Evolutionary conservation across 2,113 vertebrate species (phyloP), one percentile per base, ranked within the genome.

Genomic region (Psittacula cyanocephala): DNA sequence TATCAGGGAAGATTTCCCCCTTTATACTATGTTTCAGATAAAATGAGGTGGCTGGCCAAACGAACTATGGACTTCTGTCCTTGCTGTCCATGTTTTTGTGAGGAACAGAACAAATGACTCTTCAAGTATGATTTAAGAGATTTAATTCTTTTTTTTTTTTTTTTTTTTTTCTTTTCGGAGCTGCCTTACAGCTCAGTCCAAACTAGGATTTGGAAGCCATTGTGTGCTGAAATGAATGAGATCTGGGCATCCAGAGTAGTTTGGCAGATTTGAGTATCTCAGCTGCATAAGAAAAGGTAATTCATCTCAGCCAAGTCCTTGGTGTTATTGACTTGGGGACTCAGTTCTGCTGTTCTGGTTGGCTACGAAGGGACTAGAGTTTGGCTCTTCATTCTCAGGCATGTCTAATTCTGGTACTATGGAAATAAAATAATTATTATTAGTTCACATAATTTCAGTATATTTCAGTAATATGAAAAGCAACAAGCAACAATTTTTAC

Each of bases 21-120:
- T 19, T 6, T 9, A 6, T 41, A 25, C 13, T 6, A 1, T 8
- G 9, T n/a, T 28, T 64, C 1, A 7, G 33, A 22, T 27, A 22
- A 25, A 37, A 44, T 4, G 37, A 77, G n/a, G 28, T 70, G 55
- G 4, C 17, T 46, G 53, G 9, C 23, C 43, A 55, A 47, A 46
- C 3, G 28, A 24, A 9, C 7, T 37, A 41, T 4, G 31, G 24
- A 10, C 7, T 35, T 31, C 49, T 57, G 19, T n/a, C 53, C 17
- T n/a, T 18, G 7, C 28, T 23, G 13, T 39, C n/a, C 14, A 2
- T 12, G 4, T 31, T 60, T 71, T 87, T 46, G 23, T 28, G 3
- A 8, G 33, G 29, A 62, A 23, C 12, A 13, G 43, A 74, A 72
- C 12, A 39, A 86, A 72, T n/a, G 6, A 5, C 19, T 91, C 37